Evolutionary conservation across 2,113 vertebrate genomes (phyloP), one percentile per base, ranked within the genome.

Genomic region (Silurus asotus): DNA sequence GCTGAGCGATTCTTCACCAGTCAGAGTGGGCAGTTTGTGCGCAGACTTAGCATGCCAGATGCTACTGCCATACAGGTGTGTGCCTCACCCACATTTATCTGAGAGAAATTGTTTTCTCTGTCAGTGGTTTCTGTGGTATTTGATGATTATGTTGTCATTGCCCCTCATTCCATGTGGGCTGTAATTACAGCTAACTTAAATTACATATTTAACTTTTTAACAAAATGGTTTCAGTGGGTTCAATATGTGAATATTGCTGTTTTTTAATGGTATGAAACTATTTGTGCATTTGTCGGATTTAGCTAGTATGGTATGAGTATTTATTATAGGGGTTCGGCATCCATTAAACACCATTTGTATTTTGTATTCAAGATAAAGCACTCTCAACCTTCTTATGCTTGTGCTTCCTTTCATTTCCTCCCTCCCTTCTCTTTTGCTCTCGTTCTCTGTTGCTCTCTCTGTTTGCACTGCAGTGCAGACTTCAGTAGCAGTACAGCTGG

Each of bases 21-120:
- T 87, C 96, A 98, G 90, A 98, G 96, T 88, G 95, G 96, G 80
- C 97, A 97, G 92, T 92, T 98, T 93, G 96, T 98, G 94, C 96
- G 95, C 76, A 96, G 97, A 92, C 96, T 97, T 93, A 95, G 96
- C 93, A 95, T 97, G 95, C 96, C 97, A 79, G 95, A 95, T 64
- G 93, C 94, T 75, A 90, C 92, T 55, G 92, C 93, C 82, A 93
- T 95, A 88, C 94, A 95, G 95, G 95, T 95, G 93, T 91, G 90
- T 94, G 83, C 82, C 86, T 25, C 91, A 14, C 89, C 78, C 90
- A 84, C 79, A 83, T 67, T 85, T 53, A 45, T 64, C 64, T 58
- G 64, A 28, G 49, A 59, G 25, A 19, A n/a, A 25, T 77, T 58
- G 5, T 17, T 45, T 28, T 76, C 76, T 45, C 62, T 67, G 25